phyloP scores from a whole-genome alignment of 2,113 vertebrate genomes.

The Euleptes europaea region DNA sequence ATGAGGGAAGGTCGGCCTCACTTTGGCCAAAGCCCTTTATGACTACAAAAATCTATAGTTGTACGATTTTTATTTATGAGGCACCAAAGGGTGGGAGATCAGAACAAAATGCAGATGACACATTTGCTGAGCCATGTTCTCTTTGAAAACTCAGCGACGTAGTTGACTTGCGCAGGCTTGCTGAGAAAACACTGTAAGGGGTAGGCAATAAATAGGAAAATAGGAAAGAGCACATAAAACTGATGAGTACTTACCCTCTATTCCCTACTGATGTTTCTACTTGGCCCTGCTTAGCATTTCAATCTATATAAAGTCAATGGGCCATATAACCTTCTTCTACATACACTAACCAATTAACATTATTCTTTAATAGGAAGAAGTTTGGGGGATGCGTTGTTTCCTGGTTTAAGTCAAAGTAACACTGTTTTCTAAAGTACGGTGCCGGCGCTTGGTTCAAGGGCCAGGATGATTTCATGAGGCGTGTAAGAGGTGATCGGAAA shows the following conservation, averaged over 20 bases:
- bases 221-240: slow-evolving; percentile 71
- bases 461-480: slow-evolving; percentile 1
- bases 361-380: slow-evolving; percentile 72
- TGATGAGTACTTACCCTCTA: slow-evolving; percentile 63
- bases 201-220: slow-evolving; percentile 74
- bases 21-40: neutral
- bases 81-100: slow-evolving; percentile 16
- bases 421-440: slow-evolving; percentile 48
- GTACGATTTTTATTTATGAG: slow-evolving; percentile 53
- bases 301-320: slow-evolving; percentile 76
- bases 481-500: neutral
- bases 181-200: slow-evolving; percentile 68
- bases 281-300: slow-evolving; percentile 75
- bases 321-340: slow-evolving; percentile 69
- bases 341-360: slow-evolving; percentile 70
- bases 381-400: slow-evolving; percentile 57
- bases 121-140: slow-evolving; percentile 12
- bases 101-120: neutral
- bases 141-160: neutral
- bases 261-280: slow-evolving; percentile 70
- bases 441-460: neutral
- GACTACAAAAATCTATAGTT: neutral
- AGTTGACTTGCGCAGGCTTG: slow-evolving; percentile 11
- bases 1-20: neutral
- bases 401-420: slow-evolving; percentile 52